A percentile compares a stretch with the other conserved stretches of the same genome.
Conservation (phyloP, 2,797 vertebrate species). For the Astyanax mexicanus region DNA sequence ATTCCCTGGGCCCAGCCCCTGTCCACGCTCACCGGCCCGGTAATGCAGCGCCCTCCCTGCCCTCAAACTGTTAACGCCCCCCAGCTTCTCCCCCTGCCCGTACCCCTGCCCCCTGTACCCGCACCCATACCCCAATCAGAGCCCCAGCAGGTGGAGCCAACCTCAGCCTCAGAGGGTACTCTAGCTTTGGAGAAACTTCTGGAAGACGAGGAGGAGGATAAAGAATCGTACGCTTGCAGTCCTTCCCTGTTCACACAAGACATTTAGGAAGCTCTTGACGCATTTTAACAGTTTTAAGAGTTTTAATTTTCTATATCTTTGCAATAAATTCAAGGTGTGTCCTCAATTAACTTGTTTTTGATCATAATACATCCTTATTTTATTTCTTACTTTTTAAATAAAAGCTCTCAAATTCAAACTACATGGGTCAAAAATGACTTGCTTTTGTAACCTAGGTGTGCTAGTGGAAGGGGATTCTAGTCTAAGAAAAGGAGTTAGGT, state of each 20-base stretch:
- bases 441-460: too few species aligned
- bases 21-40: slow-evolving; percentile 75
- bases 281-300: too few species aligned
- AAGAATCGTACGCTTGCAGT: slow-evolving; percentile 80
- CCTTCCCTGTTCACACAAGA: slow-evolving; percentile 83
- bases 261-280: slow-evolving; percentile 72
- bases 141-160: slow-evolving; percentile 80
- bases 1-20: slow-evolving; percentile 92
- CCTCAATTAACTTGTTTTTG: too few species aligned
- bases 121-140: slow-evolving; percentile 77
- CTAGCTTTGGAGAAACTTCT: slow-evolving; percentile 89
- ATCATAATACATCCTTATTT: too few species aligned
- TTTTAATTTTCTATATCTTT: too few species aligned
- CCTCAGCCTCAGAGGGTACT: slow-evolving; percentile 70
- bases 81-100: slow-evolving; percentile 84
- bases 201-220: slow-evolving; percentile 81
- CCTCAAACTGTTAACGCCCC: slow-evolving; percentile 76
- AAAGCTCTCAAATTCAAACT: too few species aligned
- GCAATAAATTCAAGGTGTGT: too few species aligned
- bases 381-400: too few species aligned
- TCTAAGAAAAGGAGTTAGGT: too few species aligned
- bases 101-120: slow-evolving; percentile 86
- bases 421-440: too few species aligned
- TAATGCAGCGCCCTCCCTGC: slow-evolving; percentile 77
- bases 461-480: too few species aligned